Base-by-base conservation (phyloP, 2,888 invertebrate genomes). In the Rhaphigaster nebulosa region DNA sequence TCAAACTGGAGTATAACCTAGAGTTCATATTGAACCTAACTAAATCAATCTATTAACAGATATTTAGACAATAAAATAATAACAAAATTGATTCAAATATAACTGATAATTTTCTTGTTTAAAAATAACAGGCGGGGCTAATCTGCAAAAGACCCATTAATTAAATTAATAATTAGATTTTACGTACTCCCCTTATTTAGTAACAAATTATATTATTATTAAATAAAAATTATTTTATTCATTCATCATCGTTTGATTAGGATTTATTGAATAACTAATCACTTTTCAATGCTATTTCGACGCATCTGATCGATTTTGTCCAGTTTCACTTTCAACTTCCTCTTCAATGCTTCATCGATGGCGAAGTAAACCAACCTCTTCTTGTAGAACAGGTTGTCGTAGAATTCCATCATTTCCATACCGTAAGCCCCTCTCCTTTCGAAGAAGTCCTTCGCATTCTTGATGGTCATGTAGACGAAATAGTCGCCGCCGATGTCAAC, bases 311-410 rank as follows among this genome's bases (percentile, higher is more conserved):
- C 70, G 70, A 76, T 38, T 76, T 76, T 76, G 10, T 45, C 45
- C 84, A 50, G 13, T 84, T 84, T 84, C 15, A n/a, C n/a, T 3
- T n/a, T 45, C 1, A 84, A 45, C 45, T 84, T 84, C 45, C n/a
- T n/a, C 45, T 84, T 50, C n/a, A 84, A n/a, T 15, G n/a, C 84
- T 26, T n/a, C 45, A 45, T 45, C 45, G 45, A 84, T 10, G 15
- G 84, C 84, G 84, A 4, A 41, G 45, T 45, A 84, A 15, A 84
- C 38, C 45, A 84, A 18, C 84, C 45, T 45, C 45, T 45, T 84
- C 45, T 45, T 84, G 84, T 84, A 84, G 84, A 84, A 84, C 4
- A 84, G 26, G 45, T 50, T 20, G 12, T 84, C 84, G 45, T 84
- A 84, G 26, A 15, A 50, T 15, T 84, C 15, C n/a, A 50, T 8